A percentile compares a stretch with the other conserved stretches of the same genome.
These are phyloP conservation scores for Molorchus minor DNA, from an alignment of 2,888 invertebrate species.

Conservation along the genomic window DNA sequence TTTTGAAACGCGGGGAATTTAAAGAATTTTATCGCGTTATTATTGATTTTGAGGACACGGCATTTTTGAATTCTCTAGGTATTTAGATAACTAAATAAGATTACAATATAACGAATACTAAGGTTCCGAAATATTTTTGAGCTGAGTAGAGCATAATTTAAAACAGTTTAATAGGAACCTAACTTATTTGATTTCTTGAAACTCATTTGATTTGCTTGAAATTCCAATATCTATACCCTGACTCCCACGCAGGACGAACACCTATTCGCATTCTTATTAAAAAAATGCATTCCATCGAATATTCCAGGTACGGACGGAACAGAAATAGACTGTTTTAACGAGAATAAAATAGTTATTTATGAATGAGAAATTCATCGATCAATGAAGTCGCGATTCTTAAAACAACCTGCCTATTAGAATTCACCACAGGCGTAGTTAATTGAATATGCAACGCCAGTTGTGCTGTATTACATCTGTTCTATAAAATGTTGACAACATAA, in stretches of 20 bases:
- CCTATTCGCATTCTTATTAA: neutral
- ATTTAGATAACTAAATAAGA: no score
- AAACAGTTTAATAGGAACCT: no score
- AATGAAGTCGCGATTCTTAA: conserved; percentile 43
- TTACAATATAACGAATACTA: no score
- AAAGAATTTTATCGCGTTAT: no score
- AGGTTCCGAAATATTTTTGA: no score
- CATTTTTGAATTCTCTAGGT: no score
- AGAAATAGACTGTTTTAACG: conserved; percentile 29
- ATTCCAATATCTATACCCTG: no score
- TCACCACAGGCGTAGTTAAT: conserved; percentile 45
- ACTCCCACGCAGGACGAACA: neutral
- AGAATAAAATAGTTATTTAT: conserved; percentile 32
- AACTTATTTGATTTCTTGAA: no score
- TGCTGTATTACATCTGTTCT: conserved; percentile 50
- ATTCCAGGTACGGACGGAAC: conserved; percentile 14
- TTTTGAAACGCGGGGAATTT: no score
- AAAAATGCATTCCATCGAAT: conserved; percentile 18
- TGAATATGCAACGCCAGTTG: conserved; percentile 48
- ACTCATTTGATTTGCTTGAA: no score
- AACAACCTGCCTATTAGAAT: conserved; percentile 45
- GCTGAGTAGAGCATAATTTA: no score
- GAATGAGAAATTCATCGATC: conserved; percentile 40
- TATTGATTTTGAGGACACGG: no score
- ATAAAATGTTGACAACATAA: conserved; percentile 49